phyloP scores from a whole-genome alignment of 2,113 vertebrate species.

The Indicator maculatus region DNA sequence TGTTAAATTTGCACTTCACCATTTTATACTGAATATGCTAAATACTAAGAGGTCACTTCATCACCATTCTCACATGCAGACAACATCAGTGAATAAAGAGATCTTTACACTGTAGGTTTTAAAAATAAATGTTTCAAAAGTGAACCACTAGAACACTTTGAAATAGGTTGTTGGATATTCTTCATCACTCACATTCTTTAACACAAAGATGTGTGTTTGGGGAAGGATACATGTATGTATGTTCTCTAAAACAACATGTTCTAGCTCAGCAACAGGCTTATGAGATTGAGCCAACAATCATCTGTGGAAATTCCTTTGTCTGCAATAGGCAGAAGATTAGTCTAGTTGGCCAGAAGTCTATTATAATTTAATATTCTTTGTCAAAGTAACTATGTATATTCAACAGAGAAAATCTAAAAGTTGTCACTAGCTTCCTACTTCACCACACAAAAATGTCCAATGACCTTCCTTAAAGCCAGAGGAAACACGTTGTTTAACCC shows the following conservation, averaged over 20 bases:
- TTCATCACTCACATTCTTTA: not conserved
- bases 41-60: not conserved
- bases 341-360: not conserved
- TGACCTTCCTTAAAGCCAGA: not conserved
- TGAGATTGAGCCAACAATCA: not conserved
- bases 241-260: not conserved
- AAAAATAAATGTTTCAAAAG: not conserved
- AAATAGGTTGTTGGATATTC: not conserved
- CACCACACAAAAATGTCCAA: not conserved
- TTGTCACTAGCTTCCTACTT: not conserved
- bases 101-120: not conserved
- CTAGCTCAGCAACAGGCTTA: not conserved
- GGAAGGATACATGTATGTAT: not conserved
- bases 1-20: not conserved
- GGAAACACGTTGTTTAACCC: not conserved
- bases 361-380: not conserved
- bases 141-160: not conserved
- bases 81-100: not conserved
- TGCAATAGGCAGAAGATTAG: not conserved
- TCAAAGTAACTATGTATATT: not conserved
- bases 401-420: not conserved
- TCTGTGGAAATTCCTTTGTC: not conserved
- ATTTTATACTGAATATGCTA: not conserved
- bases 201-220: not conserved
- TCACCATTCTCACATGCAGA: not conserved